Evolutionary conservation across 1,140 invertebrate genomes (phyloP).

Genomic region (Drosophila miranda): DNA sequence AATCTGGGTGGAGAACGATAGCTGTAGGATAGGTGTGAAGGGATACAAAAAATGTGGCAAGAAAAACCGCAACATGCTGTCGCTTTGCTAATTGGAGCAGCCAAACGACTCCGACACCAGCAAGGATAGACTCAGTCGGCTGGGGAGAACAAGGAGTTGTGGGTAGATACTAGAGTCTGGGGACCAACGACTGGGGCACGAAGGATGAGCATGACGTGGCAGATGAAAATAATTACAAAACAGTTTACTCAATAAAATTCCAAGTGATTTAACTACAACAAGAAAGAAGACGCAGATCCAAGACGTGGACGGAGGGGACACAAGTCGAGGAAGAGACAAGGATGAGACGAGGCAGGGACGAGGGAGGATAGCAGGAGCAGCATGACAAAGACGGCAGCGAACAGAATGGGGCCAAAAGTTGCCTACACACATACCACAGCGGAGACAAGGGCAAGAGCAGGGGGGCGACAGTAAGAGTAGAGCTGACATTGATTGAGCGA

Average conservation of each 20-base stretch:
- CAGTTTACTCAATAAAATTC: slow-evolving; percentile 78
- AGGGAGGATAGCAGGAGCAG: slow-evolving; percentile 13
- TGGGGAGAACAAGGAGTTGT: background rate
- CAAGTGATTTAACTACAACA: slow-evolving; percentile 72
- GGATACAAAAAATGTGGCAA: slow-evolving; percentile 22
- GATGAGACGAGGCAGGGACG: background rate
- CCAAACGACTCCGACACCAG: slow-evolving; percentile 15
- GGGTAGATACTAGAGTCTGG: too few species aligned
- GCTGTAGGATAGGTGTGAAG: background rate
- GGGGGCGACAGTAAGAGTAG: background rate
- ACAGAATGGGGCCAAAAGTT: slow-evolving; percentile 34
- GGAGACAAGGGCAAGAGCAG: background rate
- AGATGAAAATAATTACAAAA: slow-evolving; percentile 76
- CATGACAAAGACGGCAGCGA: slow-evolving; percentile 18
- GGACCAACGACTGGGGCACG: too few species aligned
- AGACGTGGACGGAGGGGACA: background rate
- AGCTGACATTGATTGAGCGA: slow-evolving; percentile 75
- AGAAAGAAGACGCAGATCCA: slow-evolving; percentile 2
- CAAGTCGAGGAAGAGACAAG: too few species aligned
- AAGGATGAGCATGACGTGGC: slow-evolving; percentile 39
- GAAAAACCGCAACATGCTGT: slow-evolving; percentile 66
- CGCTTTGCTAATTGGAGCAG: slow-evolving; percentile 69
- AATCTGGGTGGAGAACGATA: background rate
- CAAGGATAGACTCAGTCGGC: background rate
- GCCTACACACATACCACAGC: slow-evolving; percentile 1